Evolutionary conservation across 2,888 invertebrate species (phyloP), one percentile per base, ranked within the genome.

Genomic region (Ditula angustiorana): DNA sequence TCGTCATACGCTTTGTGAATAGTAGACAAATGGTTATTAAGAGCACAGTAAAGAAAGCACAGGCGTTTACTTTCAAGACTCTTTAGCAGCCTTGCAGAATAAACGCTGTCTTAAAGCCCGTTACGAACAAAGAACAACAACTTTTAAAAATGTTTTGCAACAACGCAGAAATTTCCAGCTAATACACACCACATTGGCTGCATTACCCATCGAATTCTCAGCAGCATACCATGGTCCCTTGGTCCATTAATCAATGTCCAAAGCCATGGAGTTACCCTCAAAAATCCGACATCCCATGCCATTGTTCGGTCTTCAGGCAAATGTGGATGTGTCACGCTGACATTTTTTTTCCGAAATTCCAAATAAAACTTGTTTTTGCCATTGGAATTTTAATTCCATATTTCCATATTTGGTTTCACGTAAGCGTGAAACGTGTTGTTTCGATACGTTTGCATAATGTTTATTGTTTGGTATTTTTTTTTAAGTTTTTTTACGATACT

Each of bases 161-260:
- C 30, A 50, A 28, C 28, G 5, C 50, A 24, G 50, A 44, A 50
- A 70, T 76, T 77, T 77, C 74, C 76, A 76, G 79, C 81, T 80
- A 82, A 81, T 82, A 78, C 73, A 70, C 71, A 33, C 63, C 74
- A 74, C 70, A 81, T 80, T 80, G 80, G 72, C 74, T 74, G 71
- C 74, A 74, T 75, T 74, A 72, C 73, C 69, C 72, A 62, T 57
- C 61, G 70, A 69, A 73, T 69, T 78, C 78, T 75, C 73, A n/a
- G 37, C 19, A 61, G 56, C 56, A 69, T 72, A 69, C 71, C 57
- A 52, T 69, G 61, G 58, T 66, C 67, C 70, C 68, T 72, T 60
- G 61, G 67, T 72, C 77, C 83, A 87, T 88, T 86, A 83, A 87
- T 88, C 88, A 84, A 74, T 72, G 82, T 83, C 83, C 71, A 67